Evolutionary conservation across 1,140 invertebrate species (phyloP), one percentile per base, ranked within the genome.

Genomic region (Eriosoma lanigerum): DNA sequence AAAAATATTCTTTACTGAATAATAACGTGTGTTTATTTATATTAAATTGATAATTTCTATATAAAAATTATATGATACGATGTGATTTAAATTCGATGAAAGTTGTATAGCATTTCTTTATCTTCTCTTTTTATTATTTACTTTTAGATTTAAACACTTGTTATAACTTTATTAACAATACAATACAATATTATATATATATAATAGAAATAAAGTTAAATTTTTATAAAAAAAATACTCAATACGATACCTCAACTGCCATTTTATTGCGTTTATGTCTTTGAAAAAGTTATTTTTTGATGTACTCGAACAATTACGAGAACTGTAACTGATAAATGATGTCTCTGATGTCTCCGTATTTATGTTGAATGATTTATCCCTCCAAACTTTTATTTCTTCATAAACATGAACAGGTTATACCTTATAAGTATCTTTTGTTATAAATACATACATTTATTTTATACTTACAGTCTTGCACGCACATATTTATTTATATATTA

Each of bases 311-410:
- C 38, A 68, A 46, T 48, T 68, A 12, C 44, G 38, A 48, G 44
- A 48, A 48, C 21, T 68, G 38, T 48, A 68, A 68, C 64, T 68
- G 21, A 24, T 48, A 68, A 48, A 48, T 48, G 1, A 1, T 44
- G 38, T 48, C 13, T 68, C 21, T 5, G 21, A 68, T n/a, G 64
- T 48, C 38, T 68, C 38, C 10, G 44, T 48, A 68, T 68, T 68
- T 68, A 48, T 48, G 64, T 68, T 8, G 21, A 68, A 48, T 44
- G 21, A 17, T 24, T 26, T 26, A 17, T 68, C 64, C 44, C 64
- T 68, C 64, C 64, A 68, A 21, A 17, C 38, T 68, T 10, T 46
- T 68, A 68, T 68, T 68, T 68, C 64, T 48, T 2, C 64, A 26
- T 68, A 48, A 24, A 0, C 13, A 24, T 6, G 64, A 68, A 68